Conservation (phyloP, 2,797 vertebrate genomes). For the Chelonia mydas region DNA sequence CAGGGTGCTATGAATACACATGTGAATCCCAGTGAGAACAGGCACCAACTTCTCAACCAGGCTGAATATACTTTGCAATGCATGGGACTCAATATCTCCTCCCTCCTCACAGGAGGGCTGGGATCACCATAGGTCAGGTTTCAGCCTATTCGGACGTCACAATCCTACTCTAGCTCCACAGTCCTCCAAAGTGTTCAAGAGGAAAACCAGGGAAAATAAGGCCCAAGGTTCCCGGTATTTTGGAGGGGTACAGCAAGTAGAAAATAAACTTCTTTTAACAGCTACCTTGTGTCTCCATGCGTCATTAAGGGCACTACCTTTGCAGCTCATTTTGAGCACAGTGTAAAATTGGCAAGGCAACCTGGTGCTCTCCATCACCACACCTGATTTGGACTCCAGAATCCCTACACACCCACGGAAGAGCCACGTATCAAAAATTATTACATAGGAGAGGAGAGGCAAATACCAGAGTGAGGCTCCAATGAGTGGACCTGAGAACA, state of each 20-base stretch:
- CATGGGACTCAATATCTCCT: neutral
- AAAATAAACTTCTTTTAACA: neutral
- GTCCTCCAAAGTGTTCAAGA: neutral
- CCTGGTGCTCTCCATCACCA: rapidly evolving
- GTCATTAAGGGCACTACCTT: neutral
- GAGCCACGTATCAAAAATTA: rapidly evolving
- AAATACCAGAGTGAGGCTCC: neutral
- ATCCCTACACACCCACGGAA: rapidly evolving
- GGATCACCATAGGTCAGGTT: neutral
- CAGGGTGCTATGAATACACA: neutral
- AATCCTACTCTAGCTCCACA: neutral
- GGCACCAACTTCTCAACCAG: neutral
- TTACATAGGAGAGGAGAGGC: rapidly evolving
- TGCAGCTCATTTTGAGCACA: neutral
- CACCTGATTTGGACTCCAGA: rapidly evolving
- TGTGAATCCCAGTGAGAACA: neutral
- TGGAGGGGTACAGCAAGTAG: neutral
- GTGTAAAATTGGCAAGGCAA: neutral
- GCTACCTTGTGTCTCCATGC: neutral
- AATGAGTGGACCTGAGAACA: neutral
- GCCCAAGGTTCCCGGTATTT: neutral
- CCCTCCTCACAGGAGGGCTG: neutral
- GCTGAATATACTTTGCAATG: neutral
- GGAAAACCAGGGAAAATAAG: neutral
- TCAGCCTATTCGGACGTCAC: neutral